A percentile compares a stretch with the other conserved stretches of the same genome.
Conservation (phyloP, 2,113 vertebrate genomes). For the Pagrus major region DNA sequence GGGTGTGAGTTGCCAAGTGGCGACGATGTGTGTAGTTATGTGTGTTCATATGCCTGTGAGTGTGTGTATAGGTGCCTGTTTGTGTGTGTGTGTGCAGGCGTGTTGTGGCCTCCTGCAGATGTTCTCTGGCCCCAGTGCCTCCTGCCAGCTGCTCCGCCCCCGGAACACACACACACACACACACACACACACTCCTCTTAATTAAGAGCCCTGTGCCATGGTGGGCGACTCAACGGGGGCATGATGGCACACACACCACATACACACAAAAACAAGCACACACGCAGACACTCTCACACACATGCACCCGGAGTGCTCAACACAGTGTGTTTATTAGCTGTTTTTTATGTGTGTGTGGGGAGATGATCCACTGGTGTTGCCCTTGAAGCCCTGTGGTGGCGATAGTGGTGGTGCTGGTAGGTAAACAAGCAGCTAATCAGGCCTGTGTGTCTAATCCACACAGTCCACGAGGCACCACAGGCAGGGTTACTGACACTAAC, state of each 20-base stretch:
- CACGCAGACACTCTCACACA: background rate
- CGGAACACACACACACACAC: slow-evolving; percentile 76
- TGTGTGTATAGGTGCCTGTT: background rate
- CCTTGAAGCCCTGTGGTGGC: slow-evolving; percentile 70
- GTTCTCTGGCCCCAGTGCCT: slow-evolving; percentile 95
- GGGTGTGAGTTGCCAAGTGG: slow-evolving; percentile 64
- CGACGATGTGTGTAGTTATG: slow-evolving; percentile 39
- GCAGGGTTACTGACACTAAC: slow-evolving; percentile 63
- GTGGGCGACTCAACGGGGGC: slow-evolving; percentile 68
- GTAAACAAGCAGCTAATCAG: slow-evolving; percentile 78
- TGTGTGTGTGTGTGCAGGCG: slow-evolving; percentile 30
- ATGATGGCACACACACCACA: slow-evolving; percentile 55
- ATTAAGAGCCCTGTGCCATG: slow-evolving; percentile 75
- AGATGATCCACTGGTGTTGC: slow-evolving; percentile 59
- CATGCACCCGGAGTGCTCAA: slow-evolving; percentile 29
- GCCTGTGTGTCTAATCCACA: slow-evolving; percentile 65
- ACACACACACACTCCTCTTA: slow-evolving; percentile 74
- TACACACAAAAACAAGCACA: too few relatives aligned
- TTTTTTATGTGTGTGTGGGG: slow-evolving; percentile 29
- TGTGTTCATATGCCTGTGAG: background rate
- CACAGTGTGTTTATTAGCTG: slow-evolving; percentile 38
- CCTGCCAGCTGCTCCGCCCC: slow-evolving; percentile 97
- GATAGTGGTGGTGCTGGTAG: slow-evolving; percentile 58
- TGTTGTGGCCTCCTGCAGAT: slow-evolving; percentile 91
- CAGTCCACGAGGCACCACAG: slow-evolving; percentile 54